A percentile compares a stretch with the other conserved stretches of the same genome.
These are phyloP conservation scores for Taxidea taxus DNA, from an alignment of 2,113 vertebrate species.

Conservation along the genomic window DNA sequence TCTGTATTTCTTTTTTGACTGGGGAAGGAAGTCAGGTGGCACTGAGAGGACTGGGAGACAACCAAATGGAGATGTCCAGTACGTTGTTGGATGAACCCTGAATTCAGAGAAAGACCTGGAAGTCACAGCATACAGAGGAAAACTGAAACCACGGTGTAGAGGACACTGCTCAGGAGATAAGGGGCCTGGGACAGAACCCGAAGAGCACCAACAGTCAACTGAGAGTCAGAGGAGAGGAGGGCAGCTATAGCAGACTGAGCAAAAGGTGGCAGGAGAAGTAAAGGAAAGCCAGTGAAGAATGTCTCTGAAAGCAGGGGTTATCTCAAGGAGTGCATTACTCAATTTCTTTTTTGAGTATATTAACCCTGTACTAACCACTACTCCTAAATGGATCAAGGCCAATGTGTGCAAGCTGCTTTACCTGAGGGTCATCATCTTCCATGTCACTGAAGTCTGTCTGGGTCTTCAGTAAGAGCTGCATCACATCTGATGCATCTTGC, in stretches of 20 bases:
- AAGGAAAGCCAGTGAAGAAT: neutral
- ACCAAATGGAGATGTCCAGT: neutral
- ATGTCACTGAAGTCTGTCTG: constrained; percentile 98
- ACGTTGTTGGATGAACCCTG: neutral
- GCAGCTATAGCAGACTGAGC: neutral
- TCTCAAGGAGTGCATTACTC: neutral
- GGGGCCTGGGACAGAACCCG: neutral
- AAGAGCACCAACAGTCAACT: neutral
- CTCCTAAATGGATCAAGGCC: neutral
- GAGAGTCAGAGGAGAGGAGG: neutral
- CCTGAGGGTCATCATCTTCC: constrained; percentile 98
- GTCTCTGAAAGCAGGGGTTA: neutral
- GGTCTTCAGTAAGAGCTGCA: constrained; percentile 97
- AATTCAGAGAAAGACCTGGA: neutral
- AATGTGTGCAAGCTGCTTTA: constrained; percentile 53
- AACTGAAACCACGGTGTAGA: neutral
- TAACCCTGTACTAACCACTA: neutral
- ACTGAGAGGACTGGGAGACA: neutral
- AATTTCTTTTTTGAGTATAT: neutral
- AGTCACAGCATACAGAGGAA: neutral
- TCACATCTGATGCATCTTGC: constrained; percentile 98
- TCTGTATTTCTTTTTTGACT: neutral
- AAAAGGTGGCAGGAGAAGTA: neutral
- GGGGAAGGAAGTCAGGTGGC: neutral
- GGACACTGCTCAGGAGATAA: neutral